Percentiles rank a stretch among this genome's conserved stretches.
Evolutionary conservation across 2,888 invertebrate species (phyloP).

Genomic region (Aleiodes leptofemur): DNA sequence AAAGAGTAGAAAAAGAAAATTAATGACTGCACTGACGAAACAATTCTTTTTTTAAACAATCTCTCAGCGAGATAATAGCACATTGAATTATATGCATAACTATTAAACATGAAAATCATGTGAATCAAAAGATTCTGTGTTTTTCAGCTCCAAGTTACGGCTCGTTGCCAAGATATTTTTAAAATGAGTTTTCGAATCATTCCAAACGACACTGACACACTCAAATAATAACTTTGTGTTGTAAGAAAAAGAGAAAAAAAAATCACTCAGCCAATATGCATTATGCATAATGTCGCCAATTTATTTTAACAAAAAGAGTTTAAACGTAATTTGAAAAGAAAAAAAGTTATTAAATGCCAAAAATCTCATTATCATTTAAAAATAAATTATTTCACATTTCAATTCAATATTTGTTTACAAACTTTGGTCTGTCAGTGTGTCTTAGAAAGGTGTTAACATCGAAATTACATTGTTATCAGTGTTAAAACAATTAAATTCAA

Average conservation of each 20-base stretch:
- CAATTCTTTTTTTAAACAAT: constrained; percentile 1
- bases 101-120: constrained; percentile 34
- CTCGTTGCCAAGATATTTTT: constrained; percentile 59
- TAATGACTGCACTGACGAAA: constrained; percentile 3
- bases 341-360: not conserved
- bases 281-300: constrained; percentile 13
- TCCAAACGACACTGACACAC: constrained; percentile 18
- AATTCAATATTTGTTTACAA: constrained; percentile 13
- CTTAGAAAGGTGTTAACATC: constrained; percentile 6
- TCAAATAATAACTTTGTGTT: constrained; percentile 31
- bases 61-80: not conserved
- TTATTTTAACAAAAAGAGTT: constrained; percentile 7
- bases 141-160: constrained; percentile 37
- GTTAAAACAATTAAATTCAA: not conserved
- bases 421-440: constrained; percentile 27
- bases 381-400: too few species aligned
- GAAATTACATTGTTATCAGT: not conserved
- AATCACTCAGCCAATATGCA: not conserved
- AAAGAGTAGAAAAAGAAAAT: not conserved
- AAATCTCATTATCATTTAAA: too few species aligned
- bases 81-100: constrained; percentile 9
- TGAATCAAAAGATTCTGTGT: constrained; percentile 26
- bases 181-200: constrained; percentile 52
- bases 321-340: too few species aligned
- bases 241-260: not conserved